Evolutionary conservation across 2,888 invertebrate genomes (phyloP), one percentile per base, ranked within the genome.

Genomic region (Mythimna vitellina): DNA sequence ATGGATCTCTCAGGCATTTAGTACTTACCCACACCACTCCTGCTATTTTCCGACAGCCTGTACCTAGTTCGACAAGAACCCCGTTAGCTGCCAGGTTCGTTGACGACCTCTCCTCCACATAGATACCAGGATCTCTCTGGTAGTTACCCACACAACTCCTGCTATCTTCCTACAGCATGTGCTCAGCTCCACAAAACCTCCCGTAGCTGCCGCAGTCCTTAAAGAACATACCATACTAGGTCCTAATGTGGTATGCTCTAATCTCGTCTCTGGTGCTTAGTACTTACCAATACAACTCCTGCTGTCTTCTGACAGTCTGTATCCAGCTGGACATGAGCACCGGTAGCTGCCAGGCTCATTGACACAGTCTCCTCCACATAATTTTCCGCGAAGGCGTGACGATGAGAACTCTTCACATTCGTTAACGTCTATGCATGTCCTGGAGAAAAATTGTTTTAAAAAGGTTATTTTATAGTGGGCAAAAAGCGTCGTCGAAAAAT

Each of bases 321-420:
- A 99, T 0, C 99, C 99, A 0, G 96, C 89, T 6, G 98, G 97
- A 89, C 99, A 99, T 3, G 97, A 96, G 92, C 99, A 99, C 78
- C 98, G 97, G 93, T 98, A 99, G 32, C 98, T 97, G 20, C 99
- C 99, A 95, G 98, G 98, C 58, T 97, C 97, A 92, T 99, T 99
- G 68, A 98, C 96, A 89, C 99, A 99, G 68, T 97, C 97, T 74
- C 99, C 99, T 71, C 98, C 98, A 88, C 99, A 99, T 12, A 96
- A 91, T 29, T 97, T 97, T 67, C 97, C 97, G 6, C 95, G 91
- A 5, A 85, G 72, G 0, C 99, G 97, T 46, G 88, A 85, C 12
- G 90, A 72, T 0, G 90, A 79, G 89, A 89, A 95, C 77, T 94
- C 94, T n/a, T 91, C 90, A 85, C 98, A 98, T 87, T 98, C 98